These are phyloP conservation scores for Conops quadrifasciatus DNA, from an alignment of 2,888 invertebrate species.

Conservation along the genomic window DNA sequence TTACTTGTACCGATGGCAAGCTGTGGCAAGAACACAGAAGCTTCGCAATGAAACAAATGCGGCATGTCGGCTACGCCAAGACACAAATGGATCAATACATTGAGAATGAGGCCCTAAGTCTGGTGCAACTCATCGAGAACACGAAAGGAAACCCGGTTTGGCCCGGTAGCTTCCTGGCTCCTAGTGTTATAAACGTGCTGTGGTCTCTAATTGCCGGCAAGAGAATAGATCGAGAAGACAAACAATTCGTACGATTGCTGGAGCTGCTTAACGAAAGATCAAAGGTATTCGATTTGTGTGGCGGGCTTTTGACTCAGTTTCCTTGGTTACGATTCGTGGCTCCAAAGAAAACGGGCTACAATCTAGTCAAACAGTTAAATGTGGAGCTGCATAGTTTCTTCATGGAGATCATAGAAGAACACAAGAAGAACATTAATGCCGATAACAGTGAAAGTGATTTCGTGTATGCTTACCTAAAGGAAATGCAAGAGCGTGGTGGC, in stretches of 20 bases:
- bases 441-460: constrained; percentile 68
- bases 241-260: constrained; percentile 65
- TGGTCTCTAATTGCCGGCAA: constrained; percentile 72
- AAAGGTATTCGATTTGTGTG: constrained; percentile 69
- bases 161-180: constrained; percentile 66
- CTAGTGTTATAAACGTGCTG: constrained; percentile 72
- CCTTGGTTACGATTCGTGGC: constrained; percentile 73
- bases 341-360: constrained; percentile 71
- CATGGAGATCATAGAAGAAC: constrained; percentile 69
- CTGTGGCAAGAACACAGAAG: constrained; percentile 69
- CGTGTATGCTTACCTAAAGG: constrained; percentile 72
- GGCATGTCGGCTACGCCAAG: constrained; percentile 69
- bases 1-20: constrained; percentile 70
- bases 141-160: constrained; percentile 51
- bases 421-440: constrained; percentile 66
- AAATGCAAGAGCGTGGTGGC: constrained; percentile 66
- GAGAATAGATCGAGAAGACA: constrained; percentile 65
- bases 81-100: constrained; percentile 68
- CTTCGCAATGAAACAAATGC: constrained; percentile 68
- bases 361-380: constrained; percentile 69
- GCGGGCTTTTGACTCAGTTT: constrained; percentile 69
- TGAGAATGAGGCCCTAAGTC: constrained; percentile 67
- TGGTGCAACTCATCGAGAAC: constrained; percentile 56
- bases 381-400: constrained; percentile 68
- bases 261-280: constrained; percentile 67